Base-by-base conservation (phyloP, 2,888 invertebrate species). In the Sesia bembeciformis region DNA sequence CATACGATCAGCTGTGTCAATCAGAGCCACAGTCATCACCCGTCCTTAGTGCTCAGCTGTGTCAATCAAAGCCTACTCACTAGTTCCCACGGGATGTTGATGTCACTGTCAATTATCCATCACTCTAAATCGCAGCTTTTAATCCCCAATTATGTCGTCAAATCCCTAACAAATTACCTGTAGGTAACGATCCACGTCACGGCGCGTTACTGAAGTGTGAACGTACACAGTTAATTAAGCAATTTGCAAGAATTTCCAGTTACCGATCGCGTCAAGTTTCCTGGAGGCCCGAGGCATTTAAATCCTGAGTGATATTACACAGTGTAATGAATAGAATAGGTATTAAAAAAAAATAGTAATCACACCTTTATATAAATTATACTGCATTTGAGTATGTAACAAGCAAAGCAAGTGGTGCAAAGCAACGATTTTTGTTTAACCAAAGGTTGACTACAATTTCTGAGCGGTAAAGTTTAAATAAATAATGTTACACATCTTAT, bases 241-340 rank as follows among this genome's bases (percentile, higher is more conserved):
- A 62, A 63, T 67, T 56, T 57, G 58, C 55, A 62, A 60, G 62
- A 62, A 60, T 55, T 55, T 7, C 39, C 39, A 38, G 39, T 50
- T 53, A 54, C 52, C 39, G 51, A 53, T 52, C 55, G 56, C 52
- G 56, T 46, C 39, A 57, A 59, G 59, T 59, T 57, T 40, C 53
- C 52, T 53, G 53, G 56, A 55, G 59, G 57, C 58, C 67, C 58
- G 8, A 60, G 57, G 63, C 66, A 66, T 62, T 60, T 61, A 63
- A 39, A 55, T 54, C 54, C 61, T 54, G 52, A 62, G 65, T 60
- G 59, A 66, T 23, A 23, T 23, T 23, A 23, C 23, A 23, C 23
- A 23, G 23, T 23, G 23, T 23, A 23, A 23, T 23, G 23, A 23
- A 23, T 23, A 23, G 23, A 1, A 23, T 23, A 23, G 23, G 2